Evolutionary conservation across 2,113 vertebrate genomes (phyloP).

Genomic region (Eulemur rufifrons): DNA sequence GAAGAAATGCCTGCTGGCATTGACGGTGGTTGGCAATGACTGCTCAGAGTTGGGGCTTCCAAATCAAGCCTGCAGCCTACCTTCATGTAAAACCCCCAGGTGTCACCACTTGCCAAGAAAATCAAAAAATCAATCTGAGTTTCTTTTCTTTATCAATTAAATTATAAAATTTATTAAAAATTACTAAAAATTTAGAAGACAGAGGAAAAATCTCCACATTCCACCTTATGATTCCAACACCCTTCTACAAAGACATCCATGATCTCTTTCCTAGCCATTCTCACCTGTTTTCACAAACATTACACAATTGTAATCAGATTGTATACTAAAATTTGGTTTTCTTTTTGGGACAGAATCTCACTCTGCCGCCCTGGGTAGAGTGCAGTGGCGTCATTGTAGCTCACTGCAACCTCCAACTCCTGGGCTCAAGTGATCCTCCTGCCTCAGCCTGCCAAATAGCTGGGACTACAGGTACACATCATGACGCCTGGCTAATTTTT

Average conservation of each 20-base stretch:
- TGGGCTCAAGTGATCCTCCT: too few relatives aligned
- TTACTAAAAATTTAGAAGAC: not conserved
- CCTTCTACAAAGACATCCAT: rapidly evolving
- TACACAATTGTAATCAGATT: not conserved
- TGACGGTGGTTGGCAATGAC: rapidly evolving
- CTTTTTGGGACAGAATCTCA: too few relatives aligned
- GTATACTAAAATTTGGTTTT: not conserved
- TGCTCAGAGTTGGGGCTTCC: not conserved
- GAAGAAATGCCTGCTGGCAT: not conserved
- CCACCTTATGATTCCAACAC: not conserved
- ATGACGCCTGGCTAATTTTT: too few relatives aligned
- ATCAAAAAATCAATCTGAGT: not conserved
- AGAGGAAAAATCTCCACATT: not conserved
- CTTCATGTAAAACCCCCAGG: not conserved
- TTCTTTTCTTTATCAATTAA: not conserved
- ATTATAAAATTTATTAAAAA: not conserved
- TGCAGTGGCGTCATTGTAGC: too few relatives aligned
- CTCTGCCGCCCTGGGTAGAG: too few relatives aligned
- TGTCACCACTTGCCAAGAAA: not conserved
- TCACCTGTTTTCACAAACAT: not conserved
- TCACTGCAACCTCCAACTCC: too few relatives aligned
- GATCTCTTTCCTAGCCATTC: not conserved
- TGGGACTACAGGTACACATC: too few relatives aligned
- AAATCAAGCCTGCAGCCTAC: too few relatives aligned
- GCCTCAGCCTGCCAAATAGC: too few relatives aligned